Base-by-base conservation (phyloP, 2,113 vertebrate genomes). In the Syngnathoides biaculeatus region DNA sequence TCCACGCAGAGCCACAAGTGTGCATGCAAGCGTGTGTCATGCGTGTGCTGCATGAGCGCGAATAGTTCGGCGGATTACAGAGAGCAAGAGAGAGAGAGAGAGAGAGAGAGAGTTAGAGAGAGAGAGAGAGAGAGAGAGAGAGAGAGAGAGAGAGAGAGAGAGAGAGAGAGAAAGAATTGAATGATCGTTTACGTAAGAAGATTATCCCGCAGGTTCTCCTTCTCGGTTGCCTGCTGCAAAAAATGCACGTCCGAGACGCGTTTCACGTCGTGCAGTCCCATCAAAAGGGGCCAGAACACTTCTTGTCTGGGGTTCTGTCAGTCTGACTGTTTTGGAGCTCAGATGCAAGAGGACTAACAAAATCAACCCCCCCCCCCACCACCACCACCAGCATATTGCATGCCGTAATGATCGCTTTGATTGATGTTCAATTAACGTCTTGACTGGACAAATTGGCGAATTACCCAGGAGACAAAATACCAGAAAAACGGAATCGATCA, bases 1-100 rank as follows among this genome's bases (percentile, higher is more conserved):
- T 35, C 55, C 59, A 52, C 47, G 24, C 50, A 5, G 77, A 77
- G 86, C 89, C 79, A 90, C 90, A 91, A 89, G 91, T 91, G 87
- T 76, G 45, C n/a, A 68, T 26, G 55, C 26, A 27, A 72, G 65
- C 26, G 53, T 67, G 64, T 45, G 72, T 78, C 26, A 26, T 71
- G 65, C 26, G 53, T 65, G 64, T 39, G 72, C 75, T 57, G 67
- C 67, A 67, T 79, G 84, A 81, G 78, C 69, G 45, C 67, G 52
- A 68, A 40, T 52, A 55, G 63, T 81, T 69, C 6, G 66, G 60
- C 13, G 79, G 86, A 90, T 89, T 2, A 35, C 2, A 35, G 30
- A 35, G 30, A 35, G 30, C 2, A 5, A 35, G 30, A 35, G 30
- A 35, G 30, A 35, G 30, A 5, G 30, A 35, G 30, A 35, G 30